These are phyloP conservation scores for Montipora sp. DNA, from an alignment of 64 coral and sea anemone genomes.

Conservation along the genomic window DNA sequence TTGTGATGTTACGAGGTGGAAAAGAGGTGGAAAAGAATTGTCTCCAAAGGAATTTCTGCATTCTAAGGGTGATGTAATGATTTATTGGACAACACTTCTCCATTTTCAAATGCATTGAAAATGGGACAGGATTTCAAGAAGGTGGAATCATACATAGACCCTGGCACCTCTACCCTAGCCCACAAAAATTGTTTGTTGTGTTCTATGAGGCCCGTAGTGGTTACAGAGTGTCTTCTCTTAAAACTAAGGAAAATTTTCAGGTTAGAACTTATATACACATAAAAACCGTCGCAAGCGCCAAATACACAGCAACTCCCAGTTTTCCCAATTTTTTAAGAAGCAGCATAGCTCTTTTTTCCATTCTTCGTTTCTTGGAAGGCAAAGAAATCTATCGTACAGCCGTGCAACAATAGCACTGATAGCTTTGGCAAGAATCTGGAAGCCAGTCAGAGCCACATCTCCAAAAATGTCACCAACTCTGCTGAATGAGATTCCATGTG, in stretches of 20 bases:
- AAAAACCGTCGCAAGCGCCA: constrained; percentile 34
- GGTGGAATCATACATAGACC: constrained; percentile 48
- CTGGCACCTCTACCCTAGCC: constrained; percentile 49
- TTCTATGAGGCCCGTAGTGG: constrained; percentile 37
- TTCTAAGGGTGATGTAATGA: neutral
- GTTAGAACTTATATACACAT: neutral
- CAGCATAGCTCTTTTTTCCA: constrained; percentile 17
- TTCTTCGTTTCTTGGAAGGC: constrained; percentile 44
- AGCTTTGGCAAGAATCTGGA: too few species aligned
- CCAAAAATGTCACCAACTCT: too few species aligned
- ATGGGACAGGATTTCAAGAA: constrained; percentile 38
- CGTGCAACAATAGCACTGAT: too few species aligned
- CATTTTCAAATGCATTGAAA: constrained; percentile 40
- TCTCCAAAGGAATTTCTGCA: constrained; percentile 44
- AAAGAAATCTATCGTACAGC: too few species aligned
- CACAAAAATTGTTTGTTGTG: constrained; percentile 41
- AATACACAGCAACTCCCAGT: constrained; percentile 43
- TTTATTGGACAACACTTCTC: constrained; percentile 18
- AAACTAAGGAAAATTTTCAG: constrained; percentile 21
- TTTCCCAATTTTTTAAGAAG: neutral
- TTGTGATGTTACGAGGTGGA: too few species aligned
- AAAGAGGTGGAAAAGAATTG: constrained; percentile 51
- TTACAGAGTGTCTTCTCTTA: constrained; percentile 52
- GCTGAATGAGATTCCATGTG: too few species aligned
- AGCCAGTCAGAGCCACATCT: too few species aligned